Evolutionary conservation across 2,888 invertebrate genomes (phyloP).

Genomic region (Drosophila dives): DNA sequence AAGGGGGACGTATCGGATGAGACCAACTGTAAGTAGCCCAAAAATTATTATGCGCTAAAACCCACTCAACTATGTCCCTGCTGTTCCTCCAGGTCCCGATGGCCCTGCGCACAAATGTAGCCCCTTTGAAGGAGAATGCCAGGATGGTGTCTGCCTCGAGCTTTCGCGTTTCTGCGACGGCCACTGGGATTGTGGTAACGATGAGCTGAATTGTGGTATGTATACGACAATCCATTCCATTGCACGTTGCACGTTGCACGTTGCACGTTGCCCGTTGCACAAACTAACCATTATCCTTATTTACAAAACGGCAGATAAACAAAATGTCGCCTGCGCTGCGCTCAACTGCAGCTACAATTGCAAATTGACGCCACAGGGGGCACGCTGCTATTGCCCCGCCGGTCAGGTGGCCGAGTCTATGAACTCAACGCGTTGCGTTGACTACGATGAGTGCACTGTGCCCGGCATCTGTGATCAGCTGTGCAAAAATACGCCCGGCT

Average conservation of each 20-base stretch:
- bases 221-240: conserved; percentile 8
- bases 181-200: conserved; percentile 84
- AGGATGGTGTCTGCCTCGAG: conserved; percentile 83
- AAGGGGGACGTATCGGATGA: conserved; percentile 92
- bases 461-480: conserved; percentile 91
- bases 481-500: conserved; percentile 89
- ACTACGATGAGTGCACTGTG: conserved; percentile 91
- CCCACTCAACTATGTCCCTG: conserved; percentile 27
- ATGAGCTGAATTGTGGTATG: conserved; percentile 84
- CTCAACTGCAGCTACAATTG: conserved; percentile 89
- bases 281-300: conserved; percentile 5
- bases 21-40: conserved; percentile 87
- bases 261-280: too few species aligned
- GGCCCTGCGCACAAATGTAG: conserved; percentile 88
- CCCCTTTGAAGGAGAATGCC: conserved; percentile 89
- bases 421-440: conserved; percentile 87
- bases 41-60: conserved; percentile 21
- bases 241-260: not conserved
- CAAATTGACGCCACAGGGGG: conserved; percentile 89
- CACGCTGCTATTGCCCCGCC: conserved; percentile 90
- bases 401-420: conserved; percentile 87
- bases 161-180: conserved; percentile 84
- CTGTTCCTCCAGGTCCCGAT: conserved; percentile 84
- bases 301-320: conserved; percentile 71
- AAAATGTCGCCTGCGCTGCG: conserved; percentile 85